Percentiles rank a stretch among this genome's conserved stretches.
Conservation (phyloP, 2,113 vertebrate species). For the human region GRCh38 chr18:36400001-36400500, state of each 20-base stretch:
- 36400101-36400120: slow-evolving; percentile 5
- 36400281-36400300: neutral
- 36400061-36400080: neutral
- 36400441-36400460: neutral
- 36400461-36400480: neutral
- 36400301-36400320: neutral
- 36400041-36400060: neutral
- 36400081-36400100: neutral
- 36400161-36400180: neutral
- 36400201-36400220: slow-evolving; percentile 26
- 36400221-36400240: neutral
- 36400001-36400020: neutral
- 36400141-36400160: slow-evolving; percentile 60
- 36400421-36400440: neutral
- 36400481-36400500: neutral
- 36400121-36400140: slow-evolving; percentile 39
- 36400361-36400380: neutral
- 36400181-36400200: neutral
- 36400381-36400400: neutral
- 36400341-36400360: neutral
- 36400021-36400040: neutral
- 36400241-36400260: neutral
- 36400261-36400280: slow-evolving; percentile 12
- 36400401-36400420: neutral
- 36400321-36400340: neutral